phyloP scores from a whole-genome alignment of 2,888 invertebrate species.

The Ceramica pisi region DNA sequence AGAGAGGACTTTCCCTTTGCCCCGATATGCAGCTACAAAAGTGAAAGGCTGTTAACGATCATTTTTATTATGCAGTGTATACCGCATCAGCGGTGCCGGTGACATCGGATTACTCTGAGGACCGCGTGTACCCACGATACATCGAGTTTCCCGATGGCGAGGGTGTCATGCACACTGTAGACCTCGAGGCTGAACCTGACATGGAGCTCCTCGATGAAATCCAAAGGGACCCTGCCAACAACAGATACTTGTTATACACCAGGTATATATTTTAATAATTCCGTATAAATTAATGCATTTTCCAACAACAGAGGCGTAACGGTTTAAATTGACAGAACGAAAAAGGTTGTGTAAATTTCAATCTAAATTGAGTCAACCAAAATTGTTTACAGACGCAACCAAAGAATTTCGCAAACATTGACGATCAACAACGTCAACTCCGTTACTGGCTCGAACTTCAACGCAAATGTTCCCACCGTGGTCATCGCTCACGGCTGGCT shows the following conservation, averaged over 20 bases:
- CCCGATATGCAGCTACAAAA: too few relatives aligned
- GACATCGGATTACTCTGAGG: slow-evolving; percentile 45
- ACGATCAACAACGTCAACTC: slow-evolving; percentile 71
- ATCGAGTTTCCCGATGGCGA: slow-evolving; percentile 75
- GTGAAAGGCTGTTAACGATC: background rate
- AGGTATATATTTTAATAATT: slow-evolving; percentile 62
- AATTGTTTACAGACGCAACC: slow-evolving; percentile 70
- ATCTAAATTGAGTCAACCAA: background rate
- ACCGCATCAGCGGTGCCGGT: slow-evolving; percentile 70
- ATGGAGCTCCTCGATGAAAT: slow-evolving; percentile 68
- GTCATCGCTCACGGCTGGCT: slow-evolving; percentile 82
- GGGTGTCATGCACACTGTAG: slow-evolving; percentile 71
- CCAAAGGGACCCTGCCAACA: slow-evolving; percentile 72
- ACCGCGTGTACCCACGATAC: slow-evolving; percentile 69
- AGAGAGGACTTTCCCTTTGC: too few relatives aligned
- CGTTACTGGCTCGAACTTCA: slow-evolving; percentile 75
- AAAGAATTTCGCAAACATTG: slow-evolving; percentile 66
- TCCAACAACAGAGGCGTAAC: too few relatives aligned
- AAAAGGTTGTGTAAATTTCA: too few relatives aligned
- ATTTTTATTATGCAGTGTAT: slow-evolving; percentile 59
- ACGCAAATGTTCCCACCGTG: slow-evolving; percentile 69
- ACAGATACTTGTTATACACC: slow-evolving; percentile 71
- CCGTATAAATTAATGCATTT: too few relatives aligned
- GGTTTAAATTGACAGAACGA: too few relatives aligned
- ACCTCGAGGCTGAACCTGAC: slow-evolving; percentile 73